Percentiles rank a stretch among this genome's conserved stretches.
Evolutionary conservation across 2,888 invertebrate species (phyloP).

Genomic region (Lacanobia wlatinum): DNA sequence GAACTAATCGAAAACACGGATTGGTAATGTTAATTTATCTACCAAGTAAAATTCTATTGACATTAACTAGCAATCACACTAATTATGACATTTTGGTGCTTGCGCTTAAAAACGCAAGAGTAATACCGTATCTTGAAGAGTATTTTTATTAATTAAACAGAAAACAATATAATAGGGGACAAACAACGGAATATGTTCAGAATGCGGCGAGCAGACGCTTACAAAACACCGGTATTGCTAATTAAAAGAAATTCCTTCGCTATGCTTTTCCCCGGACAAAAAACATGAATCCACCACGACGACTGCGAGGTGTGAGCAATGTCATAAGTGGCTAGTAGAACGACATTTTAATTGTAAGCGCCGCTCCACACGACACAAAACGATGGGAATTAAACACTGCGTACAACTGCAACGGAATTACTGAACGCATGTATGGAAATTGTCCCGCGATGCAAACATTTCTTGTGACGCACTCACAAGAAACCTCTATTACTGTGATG

Average conservation of each 20-base stretch:
- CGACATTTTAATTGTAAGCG: constrained; percentile 82
- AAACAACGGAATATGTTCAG: constrained; percentile 68
- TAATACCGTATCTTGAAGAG: neutral
- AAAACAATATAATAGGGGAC: constrained; percentile 47
- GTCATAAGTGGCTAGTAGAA: constrained; percentile 82
- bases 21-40: constrained; percentile 6
- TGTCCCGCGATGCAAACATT: constrained; percentile 62
- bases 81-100: neutral
- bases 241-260: constrained; percentile 85
- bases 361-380: constrained; percentile 75
- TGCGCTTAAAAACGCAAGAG: neutral
- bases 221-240: constrained; percentile 78
- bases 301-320: constrained; percentile 85
- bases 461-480: constrained; percentile 55
- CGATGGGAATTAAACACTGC: constrained; percentile 76
- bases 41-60: neutral
- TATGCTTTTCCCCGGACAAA: constrained; percentile 80
- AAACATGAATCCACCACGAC: constrained; percentile 79
- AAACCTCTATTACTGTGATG: constrained; percentile 61
- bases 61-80: neutral
- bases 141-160: constrained; percentile 55
- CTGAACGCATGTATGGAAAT: constrained; percentile 74
- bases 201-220: constrained; percentile 73
- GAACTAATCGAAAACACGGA: constrained; percentile 40
- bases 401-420: constrained; percentile 64